Evolutionary conservation across 2,113 vertebrate species (phyloP), one percentile per base, ranked within the genome.

Genomic region (Lagopus muta): DNA sequence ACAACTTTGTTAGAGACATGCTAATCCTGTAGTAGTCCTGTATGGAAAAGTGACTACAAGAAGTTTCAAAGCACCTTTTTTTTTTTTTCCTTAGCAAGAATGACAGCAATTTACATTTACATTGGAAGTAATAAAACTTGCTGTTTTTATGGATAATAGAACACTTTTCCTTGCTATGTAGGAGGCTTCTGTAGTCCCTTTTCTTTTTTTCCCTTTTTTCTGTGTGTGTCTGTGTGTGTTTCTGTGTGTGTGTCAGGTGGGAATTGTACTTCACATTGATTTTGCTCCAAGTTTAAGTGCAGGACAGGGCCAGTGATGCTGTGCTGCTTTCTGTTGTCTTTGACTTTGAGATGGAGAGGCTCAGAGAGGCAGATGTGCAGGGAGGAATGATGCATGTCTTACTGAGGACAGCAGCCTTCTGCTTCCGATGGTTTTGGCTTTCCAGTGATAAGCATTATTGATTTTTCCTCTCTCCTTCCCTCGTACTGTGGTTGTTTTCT

Each of bases 311-410:
- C 38, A 8, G 2, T 28, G 9, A 8, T 0, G 6, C 17, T 66
- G 27, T 25, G 8, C 13, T 55, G 27, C n/a, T 50, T 82, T 81
- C 50, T 0, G 0, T 14, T 4, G 2, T 18, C 7, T 47, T 34
- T 80, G 78, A 92, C 66, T 69, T 83, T 82, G 78, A 78, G 75
- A 52, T 69, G 73, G 88, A 2, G 8, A 3, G 75, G 25, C 65
- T 89, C 27, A 27, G 88, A 92, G 92, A 95, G 95, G 83, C 95
- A 97, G 96, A 94, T 96, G 95, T 95, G 88, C 64, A 93, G 87
- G 86, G 90, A 90, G 90, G 74, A 94, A 82, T 73, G 95, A 91
- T 88, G 89, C 64, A 20, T 45, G 48, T 36, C 36, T 77, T 94
- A 96, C 96, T 92, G 88, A 95, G 93, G 96, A 69, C 54, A 67